phyloP scores from a whole-genome alignment of 2,797 vertebrate species.

The Pipistrellus nathusii region DNA sequence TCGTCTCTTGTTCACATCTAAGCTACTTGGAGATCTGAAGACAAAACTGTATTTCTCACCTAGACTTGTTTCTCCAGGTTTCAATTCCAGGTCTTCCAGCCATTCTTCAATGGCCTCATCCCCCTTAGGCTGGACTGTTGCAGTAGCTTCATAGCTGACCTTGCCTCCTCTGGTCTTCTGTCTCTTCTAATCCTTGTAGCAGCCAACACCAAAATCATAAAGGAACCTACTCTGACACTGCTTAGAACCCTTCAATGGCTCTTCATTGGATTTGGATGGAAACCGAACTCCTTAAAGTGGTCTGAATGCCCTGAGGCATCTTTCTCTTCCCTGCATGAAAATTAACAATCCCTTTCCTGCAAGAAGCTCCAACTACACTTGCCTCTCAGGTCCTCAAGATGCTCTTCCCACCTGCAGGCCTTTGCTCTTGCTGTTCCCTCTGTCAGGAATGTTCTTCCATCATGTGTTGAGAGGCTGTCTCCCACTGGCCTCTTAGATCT shows the following conservation, averaged over 20 bases:
- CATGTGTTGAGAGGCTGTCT: background rate
- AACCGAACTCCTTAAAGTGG: background rate
- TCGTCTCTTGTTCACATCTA: background rate
- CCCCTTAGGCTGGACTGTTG: background rate
- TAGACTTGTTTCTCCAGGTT: background rate
- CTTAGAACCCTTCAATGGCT: background rate
- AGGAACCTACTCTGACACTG: background rate
- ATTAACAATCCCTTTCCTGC: background rate
- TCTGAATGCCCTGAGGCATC: background rate
- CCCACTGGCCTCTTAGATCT: background rate
- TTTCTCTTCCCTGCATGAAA: background rate
- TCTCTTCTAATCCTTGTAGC: background rate
- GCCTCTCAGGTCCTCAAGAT: background rate
- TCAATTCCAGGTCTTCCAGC: background rate
- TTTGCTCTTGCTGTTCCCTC: background rate
- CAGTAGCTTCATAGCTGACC: background rate
- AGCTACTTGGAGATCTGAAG: background rate
- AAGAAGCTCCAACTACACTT: background rate
- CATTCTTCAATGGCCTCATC: background rate
- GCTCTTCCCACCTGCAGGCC: background rate
- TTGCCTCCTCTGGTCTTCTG: background rate
- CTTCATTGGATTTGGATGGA: background rate
- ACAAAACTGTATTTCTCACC: background rate
- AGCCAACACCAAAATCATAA: background rate
- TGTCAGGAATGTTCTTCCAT: background rate